Evolutionary conservation across 1,140 invertebrate species (phyloP).

Genomic region (Paraescarpia echinospica): DNA sequence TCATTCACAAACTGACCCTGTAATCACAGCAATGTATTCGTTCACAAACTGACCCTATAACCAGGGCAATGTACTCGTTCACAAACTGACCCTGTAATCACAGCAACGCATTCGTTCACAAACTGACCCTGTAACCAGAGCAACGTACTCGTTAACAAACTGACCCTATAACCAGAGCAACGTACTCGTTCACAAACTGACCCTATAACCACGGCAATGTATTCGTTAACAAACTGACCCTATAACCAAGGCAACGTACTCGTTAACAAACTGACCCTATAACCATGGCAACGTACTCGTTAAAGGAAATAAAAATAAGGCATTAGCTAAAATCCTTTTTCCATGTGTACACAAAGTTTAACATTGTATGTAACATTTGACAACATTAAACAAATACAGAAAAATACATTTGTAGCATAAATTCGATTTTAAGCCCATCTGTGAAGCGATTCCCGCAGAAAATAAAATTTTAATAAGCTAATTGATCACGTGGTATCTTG

Average conservation of each 20-base stretch:
- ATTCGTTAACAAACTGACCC: slow-evolving; percentile 91
- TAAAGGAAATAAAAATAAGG: no score
- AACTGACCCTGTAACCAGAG: slow-evolving; percentile 83
- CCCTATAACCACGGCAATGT: slow-evolving; percentile 72
- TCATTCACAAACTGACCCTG: slow-evolving; percentile 88
- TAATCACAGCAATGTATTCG: slow-evolving; percentile 72
- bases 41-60: slow-evolving; percentile 84
- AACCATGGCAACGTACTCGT: no score
- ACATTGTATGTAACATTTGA: no score
- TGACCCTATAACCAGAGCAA: slow-evolving; percentile 82
- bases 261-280: slow-evolving; percentile 86
- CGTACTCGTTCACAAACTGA: slow-evolving; percentile 92
- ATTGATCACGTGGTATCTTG: no score
- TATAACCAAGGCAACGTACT: slow-evolving; percentile 93
- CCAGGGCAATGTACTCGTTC: slow-evolving; percentile 83
- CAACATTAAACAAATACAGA: no score
- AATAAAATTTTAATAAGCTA: no score
- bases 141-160: slow-evolving; percentile 95
- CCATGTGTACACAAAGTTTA: no score
- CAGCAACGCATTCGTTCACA: slow-evolving; percentile 89
- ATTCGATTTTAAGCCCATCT: no score
- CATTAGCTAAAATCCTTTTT: no score
- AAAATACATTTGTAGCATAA: no score
- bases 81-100: slow-evolving; percentile 75
- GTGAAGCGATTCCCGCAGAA: no score